Percentiles rank a stretch among this genome's conserved stretches.
Evolutionary conservation across 2,888 invertebrate species (phyloP).

Genomic region (Tortricodes alternella): DNA sequence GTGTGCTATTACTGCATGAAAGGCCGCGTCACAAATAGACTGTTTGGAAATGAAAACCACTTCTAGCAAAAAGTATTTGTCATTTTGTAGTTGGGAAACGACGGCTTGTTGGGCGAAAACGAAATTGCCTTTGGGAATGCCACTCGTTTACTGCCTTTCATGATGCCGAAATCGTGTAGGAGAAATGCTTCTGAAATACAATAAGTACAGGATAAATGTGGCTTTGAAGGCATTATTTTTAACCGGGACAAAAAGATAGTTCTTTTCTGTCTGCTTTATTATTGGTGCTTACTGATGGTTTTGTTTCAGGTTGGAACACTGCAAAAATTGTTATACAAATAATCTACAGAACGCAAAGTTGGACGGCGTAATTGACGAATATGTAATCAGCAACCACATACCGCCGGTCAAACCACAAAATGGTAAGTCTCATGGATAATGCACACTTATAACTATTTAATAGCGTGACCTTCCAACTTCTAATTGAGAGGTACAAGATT

Average conservation of each 20-base stretch:
- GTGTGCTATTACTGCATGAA: constrained; percentile 5
- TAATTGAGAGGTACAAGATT: neutral
- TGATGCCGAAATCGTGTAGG: neutral
- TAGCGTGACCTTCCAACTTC: constrained; percentile 1
- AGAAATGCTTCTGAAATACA: neutral
- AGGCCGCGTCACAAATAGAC: constrained; percentile 13
- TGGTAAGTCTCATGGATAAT: constrained; percentile 54
- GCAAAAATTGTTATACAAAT: constrained; percentile 93
- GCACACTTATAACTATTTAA: neutral
- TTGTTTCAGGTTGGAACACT: constrained; percentile 81
- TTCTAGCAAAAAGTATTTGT: constrained; percentile 8
- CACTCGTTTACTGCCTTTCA: constrained; percentile 14
- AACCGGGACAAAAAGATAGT: too few species aligned
- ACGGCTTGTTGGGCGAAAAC: constrained; percentile 4
- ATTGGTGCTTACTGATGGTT: constrained; percentile 3
- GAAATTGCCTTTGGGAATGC: constrained; percentile 10
- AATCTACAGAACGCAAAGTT: constrained; percentile 82
- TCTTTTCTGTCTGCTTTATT: neutral
- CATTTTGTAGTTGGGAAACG: constrained; percentile 7
- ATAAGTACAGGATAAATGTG: neutral
- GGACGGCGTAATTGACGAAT: constrained; percentile 73
- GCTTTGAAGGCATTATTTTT: too few species aligned
- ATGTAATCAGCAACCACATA: constrained; percentile 78
- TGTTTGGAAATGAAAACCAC: constrained; percentile 9
- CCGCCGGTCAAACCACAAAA: constrained; percentile 72